phyloP scores from a whole-genome alignment of 2,888 invertebrate species.

The Vanessa cardui region DNA sequence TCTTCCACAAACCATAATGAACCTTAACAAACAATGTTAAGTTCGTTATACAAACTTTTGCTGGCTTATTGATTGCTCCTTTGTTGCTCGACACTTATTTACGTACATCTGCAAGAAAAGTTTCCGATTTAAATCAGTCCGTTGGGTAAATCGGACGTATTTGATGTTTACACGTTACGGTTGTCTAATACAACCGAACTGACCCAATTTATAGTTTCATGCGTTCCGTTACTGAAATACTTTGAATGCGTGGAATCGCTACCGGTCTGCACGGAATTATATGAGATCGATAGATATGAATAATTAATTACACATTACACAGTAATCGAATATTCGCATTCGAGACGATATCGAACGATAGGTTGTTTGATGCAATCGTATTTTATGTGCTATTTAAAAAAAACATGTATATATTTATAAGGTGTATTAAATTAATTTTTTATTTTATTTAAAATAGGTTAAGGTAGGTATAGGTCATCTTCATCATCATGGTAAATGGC shows the following conservation, averaged over 20 bases:
- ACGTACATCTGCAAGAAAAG: conserved; percentile 11
- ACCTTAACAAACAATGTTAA: conserved; percentile 47
- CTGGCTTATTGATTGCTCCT: conserved; percentile 41
- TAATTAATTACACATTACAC: neutral
- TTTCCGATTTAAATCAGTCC: conserved; percentile 11
- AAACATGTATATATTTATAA: too few relatives aligned
- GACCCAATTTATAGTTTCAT: conserved; percentile 48
- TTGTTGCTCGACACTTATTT: conserved; percentile 35
- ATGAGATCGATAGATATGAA: neutral
- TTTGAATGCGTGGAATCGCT: conserved; percentile 37
- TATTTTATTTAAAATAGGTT: too few relatives aligned
- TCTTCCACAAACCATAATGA: conserved; percentile 54
- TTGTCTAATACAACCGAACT: conserved; percentile 43
- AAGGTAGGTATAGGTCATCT: too few relatives aligned
- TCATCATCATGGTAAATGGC: too few relatives aligned
- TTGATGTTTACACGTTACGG: conserved; percentile 38
- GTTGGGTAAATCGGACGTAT: conserved; percentile 23
- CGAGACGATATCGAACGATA: too few relatives aligned
- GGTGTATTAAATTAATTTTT: too few relatives aligned
- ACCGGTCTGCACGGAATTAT: neutral
- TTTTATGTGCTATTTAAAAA: too few relatives aligned
- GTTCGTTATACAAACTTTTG: conserved; percentile 51
- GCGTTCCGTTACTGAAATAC: conserved; percentile 51
- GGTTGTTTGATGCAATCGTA: too few relatives aligned
- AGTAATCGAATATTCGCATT: neutral